Conservation (phyloP, 2,113 vertebrate species). For the Neoarius graeffei region DNA sequence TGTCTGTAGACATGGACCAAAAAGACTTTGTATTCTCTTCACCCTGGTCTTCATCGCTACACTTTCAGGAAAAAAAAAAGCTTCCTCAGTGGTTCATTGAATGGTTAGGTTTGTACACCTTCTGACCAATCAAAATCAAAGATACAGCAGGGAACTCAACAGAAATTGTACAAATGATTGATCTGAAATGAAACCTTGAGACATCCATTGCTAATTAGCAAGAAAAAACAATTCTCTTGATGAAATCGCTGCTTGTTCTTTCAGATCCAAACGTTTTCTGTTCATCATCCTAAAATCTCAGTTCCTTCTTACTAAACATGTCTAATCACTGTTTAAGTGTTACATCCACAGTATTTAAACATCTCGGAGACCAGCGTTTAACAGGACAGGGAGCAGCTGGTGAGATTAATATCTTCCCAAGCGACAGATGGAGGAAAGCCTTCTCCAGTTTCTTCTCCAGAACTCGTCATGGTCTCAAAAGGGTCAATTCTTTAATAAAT, state of each 20-base stretch:
- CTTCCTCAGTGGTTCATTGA: background rate
- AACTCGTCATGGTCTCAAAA: constrained; percentile 60
- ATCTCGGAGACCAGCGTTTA: constrained; percentile 25
- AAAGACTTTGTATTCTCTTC: background rate
- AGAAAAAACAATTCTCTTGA: background rate
- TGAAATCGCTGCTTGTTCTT: background rate
- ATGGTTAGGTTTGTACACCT: background rate
- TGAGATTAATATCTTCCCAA: constrained; percentile 61
- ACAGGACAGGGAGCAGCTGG: constrained; percentile 64
- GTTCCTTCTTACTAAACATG: constrained; percentile 4
- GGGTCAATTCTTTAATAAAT: constrained; percentile 56
- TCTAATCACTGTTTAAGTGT: constrained; percentile 40
- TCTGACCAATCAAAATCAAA: background rate
- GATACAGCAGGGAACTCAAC: background rate
- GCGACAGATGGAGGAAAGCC: constrained; percentile 68
- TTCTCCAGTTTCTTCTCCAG: constrained; percentile 55
- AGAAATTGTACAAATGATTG: background rate
- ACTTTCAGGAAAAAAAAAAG: background rate
- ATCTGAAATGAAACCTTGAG: background rate
- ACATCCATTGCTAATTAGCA: background rate
- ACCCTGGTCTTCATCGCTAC: too few relatives aligned
- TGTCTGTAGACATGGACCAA: background rate
- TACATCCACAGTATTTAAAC: constrained; percentile 20
- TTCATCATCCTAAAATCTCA: constrained; percentile 5
- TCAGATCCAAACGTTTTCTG: background rate